Evolutionary conservation across 1,140 invertebrate species (phyloP).

Genomic region (Bombus vancouverensis): DNA sequence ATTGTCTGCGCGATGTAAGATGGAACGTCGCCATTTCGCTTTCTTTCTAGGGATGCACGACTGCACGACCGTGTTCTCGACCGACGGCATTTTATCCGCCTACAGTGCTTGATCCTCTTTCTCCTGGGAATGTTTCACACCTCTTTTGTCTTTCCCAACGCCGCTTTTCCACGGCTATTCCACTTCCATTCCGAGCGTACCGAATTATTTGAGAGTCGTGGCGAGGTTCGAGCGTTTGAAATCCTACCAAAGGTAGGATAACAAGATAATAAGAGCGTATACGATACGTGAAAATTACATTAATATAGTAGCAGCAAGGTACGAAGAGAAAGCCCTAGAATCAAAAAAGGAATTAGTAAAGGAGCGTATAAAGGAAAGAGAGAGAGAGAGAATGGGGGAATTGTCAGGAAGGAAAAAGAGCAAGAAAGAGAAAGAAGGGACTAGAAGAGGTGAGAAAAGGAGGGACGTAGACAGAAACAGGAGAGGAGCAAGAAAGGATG

Average conservation of each 20-base stretch:
- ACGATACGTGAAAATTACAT: too few relatives aligned
- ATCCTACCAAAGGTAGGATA: not conserved
- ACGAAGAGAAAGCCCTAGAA: too few relatives aligned
- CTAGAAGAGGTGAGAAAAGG: too few relatives aligned
- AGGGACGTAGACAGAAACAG: too few relatives aligned
- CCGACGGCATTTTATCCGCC: conserved; percentile 21
- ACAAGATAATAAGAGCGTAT: too few relatives aligned
- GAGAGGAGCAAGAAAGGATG: too few relatives aligned
- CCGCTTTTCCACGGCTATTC: not conserved
- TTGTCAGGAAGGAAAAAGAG: too few relatives aligned
- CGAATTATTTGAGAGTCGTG: conserved; percentile 66
- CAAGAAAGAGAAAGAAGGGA: too few relatives aligned
- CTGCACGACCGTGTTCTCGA: not conserved
- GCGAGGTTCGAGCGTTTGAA: not conserved
- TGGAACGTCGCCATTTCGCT: conserved; percentile 57
- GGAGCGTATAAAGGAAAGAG: too few relatives aligned
- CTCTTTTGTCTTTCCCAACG: not conserved
- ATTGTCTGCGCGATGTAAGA: conserved; percentile 64
- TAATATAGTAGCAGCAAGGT: too few relatives aligned
- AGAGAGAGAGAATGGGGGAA: too few relatives aligned
- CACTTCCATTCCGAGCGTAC: conserved; percentile 69
- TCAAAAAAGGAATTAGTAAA: too few relatives aligned
- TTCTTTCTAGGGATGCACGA: not conserved
- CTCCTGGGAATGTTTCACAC: not conserved
- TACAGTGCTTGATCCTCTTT: not conserved